Evolutionary conservation across 2,888 invertebrate species (phyloP).

Genomic region (Phorcus lineatus): DNA sequence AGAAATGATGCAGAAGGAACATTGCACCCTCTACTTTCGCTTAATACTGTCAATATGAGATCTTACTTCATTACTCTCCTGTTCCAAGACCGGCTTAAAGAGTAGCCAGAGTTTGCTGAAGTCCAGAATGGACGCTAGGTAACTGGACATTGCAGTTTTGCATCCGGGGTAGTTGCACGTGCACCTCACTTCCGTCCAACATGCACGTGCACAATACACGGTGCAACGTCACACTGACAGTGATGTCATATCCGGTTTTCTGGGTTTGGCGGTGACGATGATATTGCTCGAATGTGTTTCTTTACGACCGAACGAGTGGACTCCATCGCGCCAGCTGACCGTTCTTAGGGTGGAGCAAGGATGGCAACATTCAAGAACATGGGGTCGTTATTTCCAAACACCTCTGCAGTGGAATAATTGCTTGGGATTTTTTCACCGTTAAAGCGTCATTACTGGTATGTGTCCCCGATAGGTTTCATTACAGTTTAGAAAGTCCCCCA

Average conservation of each 20-base stretch:
- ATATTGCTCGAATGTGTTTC: background rate
- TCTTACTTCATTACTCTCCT: background rate
- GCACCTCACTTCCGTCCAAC: background rate
- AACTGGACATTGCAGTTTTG: background rate
- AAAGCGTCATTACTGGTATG: background rate
- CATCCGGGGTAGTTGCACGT: background rate
- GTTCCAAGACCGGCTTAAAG: background rate
- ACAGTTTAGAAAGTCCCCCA: background rate
- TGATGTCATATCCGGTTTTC: no score
- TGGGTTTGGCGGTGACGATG: no score
- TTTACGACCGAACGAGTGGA: background rate
- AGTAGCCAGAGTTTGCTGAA: background rate
- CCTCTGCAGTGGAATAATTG: background rate
- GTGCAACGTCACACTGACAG: no score
- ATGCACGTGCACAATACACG: no score
- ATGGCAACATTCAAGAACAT: background rate
- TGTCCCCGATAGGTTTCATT: background rate
- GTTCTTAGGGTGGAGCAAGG: background rate
- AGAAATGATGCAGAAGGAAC: no score
- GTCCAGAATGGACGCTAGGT: conserved; percentile 5
- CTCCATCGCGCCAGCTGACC: background rate
- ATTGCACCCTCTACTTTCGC: no score
- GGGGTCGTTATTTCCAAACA: background rate
- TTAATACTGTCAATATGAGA: no score
- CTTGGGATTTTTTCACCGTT: background rate